Conservation (phyloP, 2,888 invertebrate genomes). For the Lacanobia oleracea region DNA sequence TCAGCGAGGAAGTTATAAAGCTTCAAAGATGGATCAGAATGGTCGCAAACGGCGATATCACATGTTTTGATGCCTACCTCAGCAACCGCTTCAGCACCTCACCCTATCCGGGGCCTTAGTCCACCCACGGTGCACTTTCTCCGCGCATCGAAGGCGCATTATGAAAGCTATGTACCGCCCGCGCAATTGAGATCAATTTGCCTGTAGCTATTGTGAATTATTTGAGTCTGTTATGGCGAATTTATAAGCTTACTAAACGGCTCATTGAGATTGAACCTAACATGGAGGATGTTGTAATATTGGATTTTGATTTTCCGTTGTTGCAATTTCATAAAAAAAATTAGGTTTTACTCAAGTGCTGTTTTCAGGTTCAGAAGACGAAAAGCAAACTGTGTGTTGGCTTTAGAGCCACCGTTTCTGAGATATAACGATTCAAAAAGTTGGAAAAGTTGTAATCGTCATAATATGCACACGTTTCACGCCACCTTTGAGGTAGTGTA, state of each 20-base stretch:
- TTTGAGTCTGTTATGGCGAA: constrained; percentile 52
- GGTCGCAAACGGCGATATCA: no score
- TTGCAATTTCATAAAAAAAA: background rate
- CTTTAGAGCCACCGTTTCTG: no score
- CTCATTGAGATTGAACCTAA: constrained; percentile 42
- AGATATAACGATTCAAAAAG: no score
- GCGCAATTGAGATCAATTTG: constrained; percentile 78
- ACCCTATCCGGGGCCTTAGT: constrained; percentile 4
- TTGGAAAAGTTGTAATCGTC: no score
- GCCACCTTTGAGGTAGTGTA: no score
- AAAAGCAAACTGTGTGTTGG: no score
- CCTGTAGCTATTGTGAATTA: constrained; percentile 66
- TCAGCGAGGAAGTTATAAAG: no score
- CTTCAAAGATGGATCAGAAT: no score
- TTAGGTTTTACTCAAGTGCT: background rate
- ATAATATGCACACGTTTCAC: no score
- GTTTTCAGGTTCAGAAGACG: no score
- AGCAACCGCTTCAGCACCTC: background rate
- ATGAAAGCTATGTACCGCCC: constrained; percentile 67
- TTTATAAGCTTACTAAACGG: constrained; percentile 58
- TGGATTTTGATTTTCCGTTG: background rate
- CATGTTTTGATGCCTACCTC: background rate
- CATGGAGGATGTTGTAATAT: constrained; percentile 38
- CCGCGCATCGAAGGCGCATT: constrained; percentile 51
- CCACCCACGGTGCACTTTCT: constrained; percentile 71